These are phyloP conservation scores for Mellilla xanthometata DNA, from an alignment of 2,888 invertebrate species.

Conservation along the genomic window DNA sequence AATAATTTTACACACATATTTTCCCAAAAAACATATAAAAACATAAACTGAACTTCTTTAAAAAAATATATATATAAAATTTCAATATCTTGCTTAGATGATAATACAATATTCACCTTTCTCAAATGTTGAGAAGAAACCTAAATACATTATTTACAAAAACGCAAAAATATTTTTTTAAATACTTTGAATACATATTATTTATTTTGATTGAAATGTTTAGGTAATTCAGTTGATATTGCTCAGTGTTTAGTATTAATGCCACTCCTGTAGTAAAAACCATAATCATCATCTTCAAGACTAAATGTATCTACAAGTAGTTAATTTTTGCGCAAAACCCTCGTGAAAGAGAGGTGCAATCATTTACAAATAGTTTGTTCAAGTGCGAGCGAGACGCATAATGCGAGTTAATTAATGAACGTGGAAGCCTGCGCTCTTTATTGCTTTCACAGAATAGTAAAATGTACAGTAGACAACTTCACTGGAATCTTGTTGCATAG, in stretches of 20 bases:
- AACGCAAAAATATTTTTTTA: too few relatives aligned
- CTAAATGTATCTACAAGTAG: slow-evolving; percentile 62
- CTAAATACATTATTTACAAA: too few relatives aligned
- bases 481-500: neutral
- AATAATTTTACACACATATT: too few relatives aligned
- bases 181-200: neutral
- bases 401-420: slow-evolving; percentile 82
- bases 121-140: too few relatives aligned
- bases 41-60: too few relatives aligned
- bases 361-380: slow-evolving; percentile 76
- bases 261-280: slow-evolving; percentile 10
- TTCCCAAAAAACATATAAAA: too few relatives aligned
- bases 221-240: neutral
- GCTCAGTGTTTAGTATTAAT: neutral
- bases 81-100: too few relatives aligned
- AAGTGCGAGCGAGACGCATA: slow-evolving; percentile 65
- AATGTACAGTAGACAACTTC: slow-evolving; percentile 10
- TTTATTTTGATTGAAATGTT: neutral
- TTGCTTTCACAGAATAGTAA: slow-evolving; percentile 57
- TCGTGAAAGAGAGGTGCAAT: slow-evolving; percentile 70
- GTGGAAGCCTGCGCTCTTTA: slow-evolving; percentile 83
- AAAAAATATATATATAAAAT: too few relatives aligned
- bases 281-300: slow-evolving; percentile 1
- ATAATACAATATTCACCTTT: too few relatives aligned
- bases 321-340: slow-evolving; percentile 84